These are phyloP conservation scores for Phataginus tricuspis DNA, from an alignment of 2,797 vertebrate genomes.

Conservation along the genomic window DNA sequence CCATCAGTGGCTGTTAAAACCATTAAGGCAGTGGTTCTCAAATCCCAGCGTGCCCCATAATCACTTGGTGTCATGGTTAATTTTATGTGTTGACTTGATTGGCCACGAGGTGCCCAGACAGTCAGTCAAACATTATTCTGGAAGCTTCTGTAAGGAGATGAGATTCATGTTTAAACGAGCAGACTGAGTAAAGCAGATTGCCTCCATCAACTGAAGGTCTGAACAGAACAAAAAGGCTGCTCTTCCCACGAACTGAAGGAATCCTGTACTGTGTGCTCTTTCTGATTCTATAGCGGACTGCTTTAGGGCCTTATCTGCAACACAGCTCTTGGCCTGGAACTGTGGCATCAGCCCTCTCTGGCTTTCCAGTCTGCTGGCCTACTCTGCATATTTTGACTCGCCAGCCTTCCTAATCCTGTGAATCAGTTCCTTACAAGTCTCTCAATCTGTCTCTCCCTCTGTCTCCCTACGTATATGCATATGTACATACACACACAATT, in stretches of 20 bases:
- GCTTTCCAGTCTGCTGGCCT: neutral
- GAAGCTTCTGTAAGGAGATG: neutral
- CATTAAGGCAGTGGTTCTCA: neutral
- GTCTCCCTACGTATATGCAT: neutral
- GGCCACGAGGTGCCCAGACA: neutral
- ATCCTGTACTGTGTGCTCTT: neutral
- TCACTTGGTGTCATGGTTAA: neutral
- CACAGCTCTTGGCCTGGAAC: neutral
- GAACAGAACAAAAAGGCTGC: neutral
- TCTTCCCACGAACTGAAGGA: neutral
- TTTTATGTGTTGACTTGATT: neutral
- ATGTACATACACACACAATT: too few relatives aligned
- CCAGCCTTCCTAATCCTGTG: neutral
- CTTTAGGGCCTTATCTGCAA: neutral
- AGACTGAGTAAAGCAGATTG: neutral
- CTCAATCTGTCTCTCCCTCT: too few relatives aligned
- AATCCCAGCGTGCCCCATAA: fast-evolving
- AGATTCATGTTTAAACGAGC: neutral
- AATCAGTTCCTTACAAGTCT: neutral
- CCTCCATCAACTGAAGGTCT: neutral
- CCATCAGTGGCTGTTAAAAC: neutral
- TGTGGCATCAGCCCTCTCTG: neutral
- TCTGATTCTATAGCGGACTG: neutral
- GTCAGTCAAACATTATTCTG: neutral
- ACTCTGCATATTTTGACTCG: neutral